Evolutionary conservation across 2,888 invertebrate species (phyloP), one percentile per base, ranked within the genome.

Genomic region (Sclerodermus sp.): DNA sequence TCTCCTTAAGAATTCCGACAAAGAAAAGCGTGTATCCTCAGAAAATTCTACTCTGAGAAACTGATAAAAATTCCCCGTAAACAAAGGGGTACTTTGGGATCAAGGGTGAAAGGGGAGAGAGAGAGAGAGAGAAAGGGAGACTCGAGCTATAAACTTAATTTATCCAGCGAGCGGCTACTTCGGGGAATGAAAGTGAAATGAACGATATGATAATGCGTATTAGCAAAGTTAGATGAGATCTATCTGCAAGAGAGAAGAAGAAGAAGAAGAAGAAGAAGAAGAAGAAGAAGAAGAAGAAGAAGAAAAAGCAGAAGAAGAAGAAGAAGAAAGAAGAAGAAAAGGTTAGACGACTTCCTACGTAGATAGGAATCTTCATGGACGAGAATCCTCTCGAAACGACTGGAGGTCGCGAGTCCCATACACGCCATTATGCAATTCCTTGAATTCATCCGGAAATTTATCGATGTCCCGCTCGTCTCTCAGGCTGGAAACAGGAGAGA

Each of bases 311-410:
- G 10, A 30, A 13, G 34, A 34, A 13, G 2, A 34, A 34, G 12
- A 34, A 13, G 34, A 13, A 12, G 34, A 34, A 34, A 12, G 12
- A 13, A 34, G 34, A 46, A 55, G 56, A 49, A 50, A 56, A 51
- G 51, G 37, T 36, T 52, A 56, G 60, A 62, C 57, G 65, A 64
- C 64, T 64, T 64, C 64, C 64, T 64, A 65, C 53, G 60, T 62
- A 64, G 64, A 64, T 64, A 64, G 60, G 53, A 30, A 64, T 64
- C 64, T 12, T 45, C 53, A 41, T 49, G 62, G 55, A 56, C 60
- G 60, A 58, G 60, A 56, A 62, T 60, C 58, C 58, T 59, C 59
- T 62, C 64, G 58, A 64, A 43, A 55, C 45, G 65, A 53, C 60
- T 23, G 4, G 60, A 65, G 65, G 55, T 58, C 62, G 60, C 55